Conservation (phyloP, 2,113 vertebrate genomes). For the Micronycteris hirsuta region DNA sequence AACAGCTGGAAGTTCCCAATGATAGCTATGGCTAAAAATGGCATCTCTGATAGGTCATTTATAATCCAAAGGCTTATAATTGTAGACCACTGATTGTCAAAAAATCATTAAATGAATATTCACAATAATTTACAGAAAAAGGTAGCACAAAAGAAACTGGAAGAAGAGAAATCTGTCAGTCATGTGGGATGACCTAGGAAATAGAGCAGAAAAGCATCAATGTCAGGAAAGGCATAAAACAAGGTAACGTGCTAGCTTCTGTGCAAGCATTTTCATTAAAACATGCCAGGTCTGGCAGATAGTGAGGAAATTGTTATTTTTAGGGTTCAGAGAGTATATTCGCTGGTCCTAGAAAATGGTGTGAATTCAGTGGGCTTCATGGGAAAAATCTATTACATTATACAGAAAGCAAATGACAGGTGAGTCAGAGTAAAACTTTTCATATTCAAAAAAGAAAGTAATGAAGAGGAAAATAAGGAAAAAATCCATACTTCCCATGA, state of each 20-base stretch:
- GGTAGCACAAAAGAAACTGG: not conserved
- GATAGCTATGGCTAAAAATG: not conserved
- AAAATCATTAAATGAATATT: not conserved
- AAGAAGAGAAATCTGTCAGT: not conserved
- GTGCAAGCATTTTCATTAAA: constrained; percentile 66
- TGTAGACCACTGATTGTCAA: not conserved
- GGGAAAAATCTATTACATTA: constrained; percentile 29
- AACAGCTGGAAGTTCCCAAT: not conserved
- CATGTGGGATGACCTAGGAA: constrained; percentile 26
- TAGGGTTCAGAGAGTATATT: constrained; percentile 42
- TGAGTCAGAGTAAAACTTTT: not conserved
- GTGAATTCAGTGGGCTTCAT: constrained; percentile 32
- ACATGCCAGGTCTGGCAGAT: constrained; percentile 63
- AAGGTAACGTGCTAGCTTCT: constrained; percentile 37
- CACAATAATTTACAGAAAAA: constrained; percentile 31
- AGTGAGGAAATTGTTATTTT: constrained; percentile 57
- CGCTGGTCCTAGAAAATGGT: constrained; percentile 25
- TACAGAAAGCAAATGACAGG: constrained; percentile 24
- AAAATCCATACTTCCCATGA: not conserved
- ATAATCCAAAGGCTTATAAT: not conserved
- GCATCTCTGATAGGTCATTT: not conserved
- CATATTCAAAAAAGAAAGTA: constrained; percentile 10
- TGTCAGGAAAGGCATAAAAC: constrained; percentile 46
- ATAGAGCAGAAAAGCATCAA: constrained; percentile 50
- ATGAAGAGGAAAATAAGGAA: not conserved